These are phyloP conservation scores for Atherinosoma microstoma DNA, from an alignment of 2,797 vertebrate genomes.

Conservation along the genomic window DNA sequence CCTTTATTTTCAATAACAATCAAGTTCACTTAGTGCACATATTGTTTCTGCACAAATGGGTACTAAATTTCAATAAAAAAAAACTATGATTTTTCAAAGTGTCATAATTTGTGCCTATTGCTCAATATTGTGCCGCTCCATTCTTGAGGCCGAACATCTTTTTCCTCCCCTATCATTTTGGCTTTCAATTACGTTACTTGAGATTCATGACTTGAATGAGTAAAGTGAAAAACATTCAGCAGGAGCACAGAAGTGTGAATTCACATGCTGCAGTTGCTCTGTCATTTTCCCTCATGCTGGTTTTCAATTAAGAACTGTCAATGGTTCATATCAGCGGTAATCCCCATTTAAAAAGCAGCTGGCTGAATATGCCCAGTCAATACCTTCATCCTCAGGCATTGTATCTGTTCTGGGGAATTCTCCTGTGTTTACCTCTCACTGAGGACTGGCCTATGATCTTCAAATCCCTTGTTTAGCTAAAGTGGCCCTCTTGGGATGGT, in stretches of 20 bases:
- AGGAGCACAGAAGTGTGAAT: slow-evolving; percentile 39
- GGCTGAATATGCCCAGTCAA: slow-evolving; percentile 42
- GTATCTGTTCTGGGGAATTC: slow-evolving; percentile 53
- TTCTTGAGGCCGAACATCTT: slow-evolving; percentile 16
- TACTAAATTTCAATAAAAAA: neutral
- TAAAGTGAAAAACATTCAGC: slow-evolving; percentile 36
- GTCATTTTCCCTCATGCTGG: slow-evolving; percentile 57
- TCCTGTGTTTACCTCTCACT: slow-evolving; percentile 69
- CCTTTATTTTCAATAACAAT: neutral
- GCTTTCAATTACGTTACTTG: slow-evolving; percentile 46
- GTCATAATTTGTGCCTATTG: slow-evolving; percentile 1
- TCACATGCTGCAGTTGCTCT: slow-evolving; percentile 25
- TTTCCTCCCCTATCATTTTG: slow-evolving; percentile 30
- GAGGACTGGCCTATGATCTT: slow-evolving; percentile 73
- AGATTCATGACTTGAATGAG: slow-evolving; percentile 45
- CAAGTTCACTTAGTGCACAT: neutral
- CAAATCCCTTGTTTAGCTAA: slow-evolving; percentile 79
- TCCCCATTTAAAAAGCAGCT: slow-evolving; percentile 49
- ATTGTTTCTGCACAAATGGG: neutral
- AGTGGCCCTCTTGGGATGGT: slow-evolving; percentile 76
- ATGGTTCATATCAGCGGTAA: slow-evolving; percentile 63
- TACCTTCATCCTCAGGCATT: slow-evolving; percentile 33
- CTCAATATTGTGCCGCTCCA: slow-evolving; percentile 4
- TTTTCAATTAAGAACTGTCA: slow-evolving; percentile 72
- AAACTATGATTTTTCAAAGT: neutral